These are phyloP conservation scores for Agapetus fuscipes DNA, from an alignment of 2,888 invertebrate genomes.

Conservation along the genomic window DNA sequence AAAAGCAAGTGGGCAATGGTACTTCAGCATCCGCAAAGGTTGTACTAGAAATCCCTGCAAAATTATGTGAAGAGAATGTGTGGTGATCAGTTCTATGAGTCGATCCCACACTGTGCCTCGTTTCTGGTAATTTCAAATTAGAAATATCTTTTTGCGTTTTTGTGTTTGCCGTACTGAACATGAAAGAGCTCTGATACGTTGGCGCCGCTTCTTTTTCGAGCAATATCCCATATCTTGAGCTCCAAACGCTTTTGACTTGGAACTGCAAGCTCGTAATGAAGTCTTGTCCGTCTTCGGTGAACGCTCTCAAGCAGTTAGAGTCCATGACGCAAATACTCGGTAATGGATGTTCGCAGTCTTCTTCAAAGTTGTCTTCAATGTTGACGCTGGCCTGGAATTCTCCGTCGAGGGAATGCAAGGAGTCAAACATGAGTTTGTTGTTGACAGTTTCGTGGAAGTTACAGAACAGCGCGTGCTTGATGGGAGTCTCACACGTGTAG, in stretches of 20 bases:
- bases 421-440: constrained; percentile 46
- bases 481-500: constrained; percentile 73
- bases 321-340: constrained; percentile 67
- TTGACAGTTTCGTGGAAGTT: constrained; percentile 43
- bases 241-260: constrained; percentile 74
- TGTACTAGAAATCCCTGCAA: constrained; percentile 2
- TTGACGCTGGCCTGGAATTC: constrained; percentile 42
- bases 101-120: constrained; percentile 12
- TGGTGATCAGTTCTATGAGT: constrained; percentile 5
- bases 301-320: constrained; percentile 65
- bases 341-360: constrained; percentile 43
- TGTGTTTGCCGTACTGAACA: constrained; percentile 22
- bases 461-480: constrained; percentile 73
- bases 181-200: constrained; percentile 27
- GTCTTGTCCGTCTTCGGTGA: constrained; percentile 71
- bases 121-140: constrained; percentile 4
- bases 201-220: constrained; percentile 60
- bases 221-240: constrained; percentile 75
- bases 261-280: constrained; percentile 72
- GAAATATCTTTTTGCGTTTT: constrained; percentile 6
- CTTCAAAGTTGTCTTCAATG: constrained; percentile 41
- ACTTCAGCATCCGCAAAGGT: constrained; percentile 34
- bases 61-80: constrained; percentile 8
- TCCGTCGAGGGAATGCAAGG: constrained; percentile 39
- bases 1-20: constrained; percentile 70